These are phyloP conservation scores for Odontamblyopus lacepedii DNA, from an alignment of 2,797 vertebrate genomes.

Conservation along the genomic window DNA sequence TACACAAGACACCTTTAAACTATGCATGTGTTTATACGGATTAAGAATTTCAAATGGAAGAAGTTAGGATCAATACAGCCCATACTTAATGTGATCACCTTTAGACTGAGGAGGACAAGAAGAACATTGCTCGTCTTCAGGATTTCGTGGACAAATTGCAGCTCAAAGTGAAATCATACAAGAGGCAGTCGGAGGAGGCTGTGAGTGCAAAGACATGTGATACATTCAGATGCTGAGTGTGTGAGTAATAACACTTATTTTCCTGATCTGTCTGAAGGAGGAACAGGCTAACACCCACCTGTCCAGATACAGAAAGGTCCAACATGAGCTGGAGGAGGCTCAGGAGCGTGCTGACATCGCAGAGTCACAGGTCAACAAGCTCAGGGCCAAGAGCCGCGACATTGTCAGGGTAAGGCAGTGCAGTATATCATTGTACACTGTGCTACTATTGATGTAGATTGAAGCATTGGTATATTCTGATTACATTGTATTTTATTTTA, in stretches of 20 bases:
- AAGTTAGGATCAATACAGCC: slow-evolving; percentile 9
- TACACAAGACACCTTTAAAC: no score
- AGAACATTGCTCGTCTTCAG: slow-evolving; percentile 85
- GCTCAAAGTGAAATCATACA: slow-evolving; percentile 89
- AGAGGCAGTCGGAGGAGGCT: slow-evolving; percentile 87
- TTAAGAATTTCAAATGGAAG: slow-evolving; percentile 6
- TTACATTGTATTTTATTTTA: slow-evolving; percentile 21
- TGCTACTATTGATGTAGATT: not conserved
- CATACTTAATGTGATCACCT: slow-evolving; percentile 7
- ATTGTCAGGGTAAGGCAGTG: slow-evolving; percentile 66
- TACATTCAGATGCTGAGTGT: not conserved
- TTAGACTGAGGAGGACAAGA: slow-evolving; percentile 87
- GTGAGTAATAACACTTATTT: slow-evolving; percentile 2
- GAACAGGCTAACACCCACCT: slow-evolving; percentile 82
- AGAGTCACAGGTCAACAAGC: slow-evolving; percentile 90
- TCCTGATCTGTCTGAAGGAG: slow-evolving; percentile 29
- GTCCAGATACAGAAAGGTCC: slow-evolving; percentile 82
- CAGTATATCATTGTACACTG: not conserved
- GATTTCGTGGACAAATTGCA: slow-evolving; percentile 91
- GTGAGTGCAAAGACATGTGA: slow-evolving; percentile 75
- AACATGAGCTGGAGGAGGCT: slow-evolving; percentile 87
- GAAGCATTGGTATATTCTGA: not conserved
- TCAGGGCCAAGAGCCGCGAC: slow-evolving; percentile 86
- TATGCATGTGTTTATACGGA: not conserved
- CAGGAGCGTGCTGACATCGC: slow-evolving; percentile 89